Base-by-base conservation (phyloP, 1,140 invertebrate genomes). In the Centruroides sculpturatus region DNA sequence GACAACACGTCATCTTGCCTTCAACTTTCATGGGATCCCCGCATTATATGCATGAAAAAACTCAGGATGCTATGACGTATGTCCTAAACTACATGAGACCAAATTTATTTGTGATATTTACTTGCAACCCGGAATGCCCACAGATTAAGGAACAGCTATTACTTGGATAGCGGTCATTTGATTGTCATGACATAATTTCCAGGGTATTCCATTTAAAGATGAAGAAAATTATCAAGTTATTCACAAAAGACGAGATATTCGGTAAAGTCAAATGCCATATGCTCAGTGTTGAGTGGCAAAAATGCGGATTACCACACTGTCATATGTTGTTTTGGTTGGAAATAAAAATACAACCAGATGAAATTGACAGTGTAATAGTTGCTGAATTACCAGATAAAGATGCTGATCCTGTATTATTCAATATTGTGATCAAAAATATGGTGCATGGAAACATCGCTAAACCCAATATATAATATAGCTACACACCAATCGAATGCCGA, bases 51-150 rank as follows among this genome's bases (percentile, higher is more conserved):
- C 70, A 76, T 10, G 60, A 74, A 59, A 47, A 66, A 4, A 69
- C 67, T 34, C 74, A 77, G 66, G 76, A 80, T 70, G 72, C 73
- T 0, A 74, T 78, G 70, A 64, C 72, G 6, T 79, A 78, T 67
- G 78, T 80, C 7, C 66, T 73, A 7, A 60, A 68, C 35, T 75
- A 70, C 69, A 77, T 77, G 12, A 66, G 68, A 48, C 75, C 76
- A 12, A 67, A 71, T 59, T 61, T 76, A 6, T 79, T 79, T 59
- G 72, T 79, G 35, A 79, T 75, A 34, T 73, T 79, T 41, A 80
- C 77, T 10, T 75, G 71, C 57, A 80, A 78, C 67, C 73, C 74
- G 41, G 66, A 64, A 11, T 76, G 74, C 71, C 13, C 55, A 7
- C 74, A 78, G 64, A 75, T 78, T 36, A 34, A 13, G 51, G 3